Conservation (phyloP, 2,888 invertebrate genomes). For the Polietes domitor region DNA sequence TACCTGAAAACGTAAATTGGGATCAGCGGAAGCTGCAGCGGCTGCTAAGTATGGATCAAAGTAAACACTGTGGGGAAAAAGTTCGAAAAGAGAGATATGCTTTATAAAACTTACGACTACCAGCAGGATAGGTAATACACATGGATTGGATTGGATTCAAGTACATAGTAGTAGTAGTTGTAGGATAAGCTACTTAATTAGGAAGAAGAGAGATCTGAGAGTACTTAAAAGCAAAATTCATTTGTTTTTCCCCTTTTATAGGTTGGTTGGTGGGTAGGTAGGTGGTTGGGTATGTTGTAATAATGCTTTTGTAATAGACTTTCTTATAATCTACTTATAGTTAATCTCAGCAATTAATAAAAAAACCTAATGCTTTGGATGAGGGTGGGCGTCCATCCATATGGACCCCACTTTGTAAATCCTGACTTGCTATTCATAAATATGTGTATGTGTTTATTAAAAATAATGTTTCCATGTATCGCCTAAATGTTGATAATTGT, state of each 20-base stretch:
- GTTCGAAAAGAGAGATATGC: slow-evolving; percentile 51
- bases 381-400: too few relatives aligned
- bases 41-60: slow-evolving; percentile 98
- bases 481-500: slow-evolving; percentile 7
- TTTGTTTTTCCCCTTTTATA: slow-evolving; percentile 38
- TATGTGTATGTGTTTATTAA: too few relatives aligned
- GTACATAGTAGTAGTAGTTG: slow-evolving; percentile 47
- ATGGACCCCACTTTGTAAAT: too few relatives aligned
- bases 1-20: slow-evolving; percentile 95
- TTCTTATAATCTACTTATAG: background rate
- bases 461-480: background rate
- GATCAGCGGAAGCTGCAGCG: slow-evolving; percentile 90
- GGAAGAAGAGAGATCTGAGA: slow-evolving; percentile 48
- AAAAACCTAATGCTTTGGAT: too few relatives aligned
- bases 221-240: slow-evolving; percentile 80
- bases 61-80: slow-evolving; percentile 86
- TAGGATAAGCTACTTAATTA: too few relatives aligned
- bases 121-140: slow-evolving; percentile 34
- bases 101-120: slow-evolving; percentile 51
- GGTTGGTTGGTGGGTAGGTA: background rate
- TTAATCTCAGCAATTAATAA: too few relatives aligned
- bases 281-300: too few relatives aligned
- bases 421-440: too few relatives aligned
- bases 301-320: background rate
- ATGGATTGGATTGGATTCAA: slow-evolving; percentile 26